A percentile compares a stretch with the other conserved stretches of the same genome.
Conservation (phyloP, 2,888 invertebrate species). For the Eumerus sabulonum region DNA sequence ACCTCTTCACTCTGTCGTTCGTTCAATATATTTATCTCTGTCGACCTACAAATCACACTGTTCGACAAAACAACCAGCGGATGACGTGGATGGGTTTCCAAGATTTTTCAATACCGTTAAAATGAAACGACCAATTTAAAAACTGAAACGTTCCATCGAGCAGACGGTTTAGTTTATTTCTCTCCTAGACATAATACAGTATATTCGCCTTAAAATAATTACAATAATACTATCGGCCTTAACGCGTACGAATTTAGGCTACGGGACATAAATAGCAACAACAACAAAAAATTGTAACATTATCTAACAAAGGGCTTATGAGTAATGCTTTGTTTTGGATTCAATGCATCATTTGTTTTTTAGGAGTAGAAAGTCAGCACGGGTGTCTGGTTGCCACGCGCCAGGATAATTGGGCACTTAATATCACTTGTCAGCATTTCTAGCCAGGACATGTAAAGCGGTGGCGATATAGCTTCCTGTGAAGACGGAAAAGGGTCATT, state of each 20-base stretch:
- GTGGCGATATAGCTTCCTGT: conserved; percentile 90
- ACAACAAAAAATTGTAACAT: conserved; percentile 23
- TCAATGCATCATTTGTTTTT: background rate
- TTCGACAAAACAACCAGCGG: no score
- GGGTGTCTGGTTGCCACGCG: conserved; percentile 92
- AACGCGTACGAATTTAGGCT: conserved; percentile 36
- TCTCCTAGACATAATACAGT: no score
- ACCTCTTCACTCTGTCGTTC: no score
- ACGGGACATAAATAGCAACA: conserved; percentile 30
- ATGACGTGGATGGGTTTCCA: no score
- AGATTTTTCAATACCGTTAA: no score
- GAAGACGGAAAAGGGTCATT: conserved; percentile 34
- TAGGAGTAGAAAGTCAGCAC: conserved; percentile 94
- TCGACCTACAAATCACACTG: no score
- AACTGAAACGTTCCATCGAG: no score
- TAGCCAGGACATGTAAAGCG: conserved; percentile 97
- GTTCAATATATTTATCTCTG: no score
- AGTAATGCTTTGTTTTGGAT: background rate
- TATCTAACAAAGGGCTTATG: background rate
- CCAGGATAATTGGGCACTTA: conserved; percentile 90
- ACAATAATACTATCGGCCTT: conserved; percentile 58
- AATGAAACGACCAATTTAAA: no score
- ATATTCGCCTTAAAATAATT: conserved; percentile 10
- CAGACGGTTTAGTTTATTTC: no score
- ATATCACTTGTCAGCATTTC: conserved; percentile 93